Evolutionary conservation across 2,797 vertebrate species (phyloP).

Genomic region (Lepilemur septentrionalis): DNA sequence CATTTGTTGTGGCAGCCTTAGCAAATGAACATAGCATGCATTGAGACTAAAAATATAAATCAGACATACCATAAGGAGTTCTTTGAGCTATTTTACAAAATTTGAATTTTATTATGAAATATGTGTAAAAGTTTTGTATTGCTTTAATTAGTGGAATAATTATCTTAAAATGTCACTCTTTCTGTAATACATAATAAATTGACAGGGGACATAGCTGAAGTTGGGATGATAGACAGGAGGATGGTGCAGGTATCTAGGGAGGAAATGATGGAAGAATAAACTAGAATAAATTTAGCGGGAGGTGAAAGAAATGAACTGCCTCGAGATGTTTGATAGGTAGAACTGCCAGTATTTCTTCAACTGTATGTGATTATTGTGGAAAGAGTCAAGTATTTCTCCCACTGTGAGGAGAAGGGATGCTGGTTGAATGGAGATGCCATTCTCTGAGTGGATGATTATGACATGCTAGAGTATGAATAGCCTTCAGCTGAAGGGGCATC

Average conservation of each 20-base stretch:
- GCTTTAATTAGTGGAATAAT: neutral
- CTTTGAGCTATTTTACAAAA: neutral
- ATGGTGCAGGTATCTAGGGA: neutral
- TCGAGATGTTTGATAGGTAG: neutral
- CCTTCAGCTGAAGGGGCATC: neutral
- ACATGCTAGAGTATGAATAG: neutral
- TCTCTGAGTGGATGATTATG: neutral
- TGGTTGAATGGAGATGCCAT: neutral
- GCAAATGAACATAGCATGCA: neutral
- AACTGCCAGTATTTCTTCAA: neutral
- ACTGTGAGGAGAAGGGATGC: neutral
- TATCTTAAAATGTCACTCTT: neutral
- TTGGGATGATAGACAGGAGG: neutral
- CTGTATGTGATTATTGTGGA: neutral
- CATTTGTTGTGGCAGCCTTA: neutral
- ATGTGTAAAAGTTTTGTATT: neutral
- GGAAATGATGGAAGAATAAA: accelerated
- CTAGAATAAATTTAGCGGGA: neutral
- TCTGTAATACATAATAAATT: neutral
- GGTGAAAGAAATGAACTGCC: neutral
- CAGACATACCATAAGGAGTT: neutral
- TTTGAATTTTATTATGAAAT: neutral
- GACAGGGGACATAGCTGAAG: neutral
- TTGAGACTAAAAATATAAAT: neutral
- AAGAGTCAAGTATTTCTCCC: neutral